Evolutionary conservation across 2,797 vertebrate species (phyloP).

Genomic region (Ciconia nigra): DNA sequence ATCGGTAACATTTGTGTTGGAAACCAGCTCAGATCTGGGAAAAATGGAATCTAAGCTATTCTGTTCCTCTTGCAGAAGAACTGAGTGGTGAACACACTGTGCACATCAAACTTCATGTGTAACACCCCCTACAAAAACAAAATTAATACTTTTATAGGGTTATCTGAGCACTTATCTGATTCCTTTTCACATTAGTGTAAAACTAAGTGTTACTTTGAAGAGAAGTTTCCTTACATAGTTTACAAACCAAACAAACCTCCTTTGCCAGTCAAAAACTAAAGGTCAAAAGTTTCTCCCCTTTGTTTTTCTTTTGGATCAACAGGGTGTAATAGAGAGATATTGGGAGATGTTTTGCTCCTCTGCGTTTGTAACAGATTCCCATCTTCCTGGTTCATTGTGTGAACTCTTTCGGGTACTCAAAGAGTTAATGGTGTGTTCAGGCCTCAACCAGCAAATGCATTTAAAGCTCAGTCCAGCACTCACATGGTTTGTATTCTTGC

Average conservation of each 20-base stretch:
- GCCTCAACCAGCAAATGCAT: slow-evolving; percentile 66
- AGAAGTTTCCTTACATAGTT: slow-evolving; percentile 21
- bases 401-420: slow-evolving; percentile 39
- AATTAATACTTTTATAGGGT: background rate
- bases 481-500: slow-evolving; percentile 76
- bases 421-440: slow-evolving; percentile 70
- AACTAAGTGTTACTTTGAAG: slow-evolving; percentile 34
- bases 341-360: background rate
- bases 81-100: slow-evolving; percentile 17
- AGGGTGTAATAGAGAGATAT: background rate
- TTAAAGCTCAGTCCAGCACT: slow-evolving; percentile 72
- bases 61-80: slow-evolving; percentile 39
- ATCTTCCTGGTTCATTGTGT: background rate
- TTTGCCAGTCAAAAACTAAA: slow-evolving; percentile 23
- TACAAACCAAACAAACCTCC: background rate
- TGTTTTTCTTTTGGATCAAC: slow-evolving; percentile 4
- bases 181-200: slow-evolving; percentile 13
- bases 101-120: background rate
- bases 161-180: slow-evolving; percentile 23
- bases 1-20: slow-evolving; percentile 70
- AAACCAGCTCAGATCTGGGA: slow-evolving; percentile 62
- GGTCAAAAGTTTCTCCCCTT: background rate
- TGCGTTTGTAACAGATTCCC: background rate
- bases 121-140: slow-evolving; percentile 11
- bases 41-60: slow-evolving; percentile 64